Evolutionary conservation across 2,888 invertebrate species (phyloP).

Genomic region (Oligia latruncula): DNA sequence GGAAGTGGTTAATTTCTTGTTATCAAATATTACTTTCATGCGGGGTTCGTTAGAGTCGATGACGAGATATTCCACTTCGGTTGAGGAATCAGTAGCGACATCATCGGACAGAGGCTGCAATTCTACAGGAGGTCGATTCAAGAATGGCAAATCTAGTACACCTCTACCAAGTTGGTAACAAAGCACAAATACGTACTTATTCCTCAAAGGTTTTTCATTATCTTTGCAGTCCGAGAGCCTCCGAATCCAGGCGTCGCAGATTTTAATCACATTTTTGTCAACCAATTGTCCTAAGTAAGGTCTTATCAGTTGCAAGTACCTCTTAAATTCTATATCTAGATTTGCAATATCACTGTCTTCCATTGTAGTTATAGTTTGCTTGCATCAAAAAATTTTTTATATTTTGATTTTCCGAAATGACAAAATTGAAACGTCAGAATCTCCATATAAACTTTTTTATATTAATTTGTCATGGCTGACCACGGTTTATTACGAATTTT

Average conservation of each 20-base stretch:
- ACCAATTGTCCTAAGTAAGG: conserved; percentile 80
- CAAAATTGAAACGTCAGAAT: conserved; percentile 33
- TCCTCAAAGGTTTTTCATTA: conserved; percentile 79
- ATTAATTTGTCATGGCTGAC: too few species aligned
- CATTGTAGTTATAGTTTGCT: conserved; percentile 67
- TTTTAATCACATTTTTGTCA: conserved; percentile 76
- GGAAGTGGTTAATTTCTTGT: conserved; percentile 64
- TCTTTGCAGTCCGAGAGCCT: conserved; percentile 77
- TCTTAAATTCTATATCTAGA: conserved; percentile 82
- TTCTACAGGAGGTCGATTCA: conserved; percentile 73
- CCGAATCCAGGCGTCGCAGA: conserved; percentile 85
- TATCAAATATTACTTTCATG: conserved; percentile 72
- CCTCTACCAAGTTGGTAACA: conserved; percentile 85
- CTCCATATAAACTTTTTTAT: neutral
- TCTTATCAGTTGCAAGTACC: conserved; percentile 82
- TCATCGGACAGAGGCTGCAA: conserved; percentile 74
- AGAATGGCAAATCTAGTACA: conserved; percentile 79
- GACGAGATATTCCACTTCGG: conserved; percentile 77
- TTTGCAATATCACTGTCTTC: conserved; percentile 72
- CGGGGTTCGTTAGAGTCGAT: conserved; percentile 73
- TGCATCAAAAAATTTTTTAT: conserved; percentile 31
- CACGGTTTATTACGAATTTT: neutral
- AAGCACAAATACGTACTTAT: conserved; percentile 82
- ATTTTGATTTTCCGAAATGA: conserved; percentile 48
- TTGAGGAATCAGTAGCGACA: conserved; percentile 72